Base-by-base conservation (phyloP, 2,888 invertebrate species). In the Lysandra bellargus region DNA sequence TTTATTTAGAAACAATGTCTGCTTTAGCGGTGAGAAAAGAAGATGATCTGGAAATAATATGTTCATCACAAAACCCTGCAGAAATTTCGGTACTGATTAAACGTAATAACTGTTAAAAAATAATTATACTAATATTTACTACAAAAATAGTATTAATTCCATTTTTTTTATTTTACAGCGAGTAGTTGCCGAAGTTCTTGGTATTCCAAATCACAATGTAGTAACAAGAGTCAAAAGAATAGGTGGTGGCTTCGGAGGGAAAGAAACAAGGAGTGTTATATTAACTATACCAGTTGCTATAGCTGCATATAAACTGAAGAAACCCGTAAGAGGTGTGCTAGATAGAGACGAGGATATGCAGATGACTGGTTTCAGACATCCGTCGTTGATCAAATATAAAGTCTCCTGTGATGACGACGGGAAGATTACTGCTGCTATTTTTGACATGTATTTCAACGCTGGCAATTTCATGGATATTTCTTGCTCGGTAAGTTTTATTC, bases 181-280 rank as follows among this genome's bases (percentile, higher is more conserved):
- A 83, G 89, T 96, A 23, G 92, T 96, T 0, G 95, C 97, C 4
- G 90, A 95, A 83, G 94, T 95, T 30, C 92, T 98, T 64, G 95
- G 95, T 64, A 93, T 97, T 80, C 96, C 96, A 0, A 95, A 95
- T 81, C 96, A 96, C 86, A 96, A 96, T 90, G 93, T 98, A 9
- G 94, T 96, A 1, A 95, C 96, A 57, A 96, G 96, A 88, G 96
- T 97, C 0, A 98, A 98, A 88, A 95, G 98, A 84, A 90, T 98
- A 80, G 98, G 98, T 1, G 98, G 98, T 53, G 98, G 97, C 74
- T 98, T 98, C 88, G 98, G 98, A 17, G 98, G 98, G 0, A 98
- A 98, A 90, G 98, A 98, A 91, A 96, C 97, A 0, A 95, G 97
- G 83, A 90, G 95, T 4, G 85, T 91, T 3, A 83, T 96, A 9